Evolutionary conservation across 2,113 vertebrate species (phyloP).

Genomic region (Aythya baeri): DNA sequence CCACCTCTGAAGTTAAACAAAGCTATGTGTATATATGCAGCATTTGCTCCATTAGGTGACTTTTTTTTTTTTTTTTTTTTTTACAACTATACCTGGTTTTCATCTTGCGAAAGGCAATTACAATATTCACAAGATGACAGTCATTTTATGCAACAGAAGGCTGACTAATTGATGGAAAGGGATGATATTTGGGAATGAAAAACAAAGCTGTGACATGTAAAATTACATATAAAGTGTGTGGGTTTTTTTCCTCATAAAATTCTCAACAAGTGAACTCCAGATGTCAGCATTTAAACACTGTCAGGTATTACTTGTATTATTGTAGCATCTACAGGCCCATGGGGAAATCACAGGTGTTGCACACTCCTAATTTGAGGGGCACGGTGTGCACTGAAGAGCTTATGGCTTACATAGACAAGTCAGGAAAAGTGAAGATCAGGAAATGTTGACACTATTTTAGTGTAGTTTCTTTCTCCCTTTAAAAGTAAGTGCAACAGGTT

Average conservation of each 20-base stretch:
- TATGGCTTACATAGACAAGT: neutral
- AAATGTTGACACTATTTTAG: neutral
- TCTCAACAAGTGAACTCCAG: conserved; percentile 35
- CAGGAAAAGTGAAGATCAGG: neutral
- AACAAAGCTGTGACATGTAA: conserved; percentile 31
- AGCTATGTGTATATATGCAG: neutral
- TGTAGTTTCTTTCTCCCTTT: neutral
- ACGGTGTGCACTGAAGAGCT: neutral
- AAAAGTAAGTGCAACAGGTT: neutral
- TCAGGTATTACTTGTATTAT: neutral
- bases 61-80: neutral
- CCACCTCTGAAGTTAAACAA: neutral
- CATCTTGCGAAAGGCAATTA: conserved; percentile 25
- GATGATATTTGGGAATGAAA: conserved; percentile 37
- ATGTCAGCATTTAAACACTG: conserved; percentile 46
- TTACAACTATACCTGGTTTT: conserved; percentile 1
- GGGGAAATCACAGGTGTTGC: neutral
- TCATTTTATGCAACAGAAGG: conserved; percentile 22
- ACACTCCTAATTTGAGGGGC: neutral
- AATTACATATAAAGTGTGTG: neutral
- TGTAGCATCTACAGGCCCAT: neutral
- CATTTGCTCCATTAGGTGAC: neutral
- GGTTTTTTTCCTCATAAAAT: neutral
- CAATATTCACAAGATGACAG: neutral
- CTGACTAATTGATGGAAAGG: conserved; percentile 3